Evolutionary conservation across 2,797 vertebrate genomes (phyloP), one percentile per base, ranked within the genome.

Genomic region (Melanotaenia boesemani): DNA sequence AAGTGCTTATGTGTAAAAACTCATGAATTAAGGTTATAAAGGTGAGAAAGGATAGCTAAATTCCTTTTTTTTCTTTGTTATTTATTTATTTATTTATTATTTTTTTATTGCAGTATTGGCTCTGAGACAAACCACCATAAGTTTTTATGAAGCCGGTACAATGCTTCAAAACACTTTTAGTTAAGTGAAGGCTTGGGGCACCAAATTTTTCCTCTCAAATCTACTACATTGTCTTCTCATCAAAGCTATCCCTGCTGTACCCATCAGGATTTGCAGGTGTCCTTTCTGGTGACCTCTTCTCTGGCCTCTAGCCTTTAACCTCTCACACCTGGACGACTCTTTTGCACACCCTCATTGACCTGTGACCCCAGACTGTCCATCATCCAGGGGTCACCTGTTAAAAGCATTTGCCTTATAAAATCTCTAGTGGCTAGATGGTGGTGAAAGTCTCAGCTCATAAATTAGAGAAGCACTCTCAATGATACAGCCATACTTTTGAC

Each of bases 251-350:
- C 77, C 77, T 80, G 77, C 58, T 86, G 80, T 73, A 84, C 80
- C 85, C 79, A 77, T 92, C 86, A 84, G 70, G 68, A 63, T 54
- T 84, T 52, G 67, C 91, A 93, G 93, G 93, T 95, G 90, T 91
- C 88, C 85, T 39, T 24, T 70, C 74, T 73, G 55, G 41, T 88
- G 86, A 89, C 86, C 88, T 84, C 56, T 24, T 70, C 70, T 60
- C 67, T 72, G 83, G 88, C 88, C 90, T 89, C 75, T 71, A 67
- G 36, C 77, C 79, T 83, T 80, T 87, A 30, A 83, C 81, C 87
- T 71, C 79, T 86, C 78, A 78, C 91, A 93, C 92, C 90, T 93
- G 88, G 90, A 79, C 39, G 58, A 86, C 81, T 84, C 85, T 85
- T 80, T 67, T 74, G 74, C 76, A 50, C 73, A 61, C 78, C 80